These are phyloP conservation scores for Scelioninae gen. 1 DNA, from an alignment of 2,888 invertebrate genomes.

Conservation along the genomic window DNA sequence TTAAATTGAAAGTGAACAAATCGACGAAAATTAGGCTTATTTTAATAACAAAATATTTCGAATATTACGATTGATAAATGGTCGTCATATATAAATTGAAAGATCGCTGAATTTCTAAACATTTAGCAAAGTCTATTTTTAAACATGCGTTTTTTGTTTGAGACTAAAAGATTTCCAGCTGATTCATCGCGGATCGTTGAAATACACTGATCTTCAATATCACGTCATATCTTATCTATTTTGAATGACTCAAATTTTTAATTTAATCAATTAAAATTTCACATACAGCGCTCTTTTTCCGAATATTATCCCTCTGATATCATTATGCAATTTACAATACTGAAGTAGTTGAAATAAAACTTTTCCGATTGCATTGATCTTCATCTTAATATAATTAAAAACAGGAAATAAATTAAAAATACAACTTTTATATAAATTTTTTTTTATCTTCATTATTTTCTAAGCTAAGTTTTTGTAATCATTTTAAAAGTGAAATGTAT, in stretches of 20 bases:
- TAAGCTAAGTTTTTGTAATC: no score
- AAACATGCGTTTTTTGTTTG: not conserved
- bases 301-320: not conserved
- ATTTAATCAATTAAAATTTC: not conserved
- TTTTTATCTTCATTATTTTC: no score
- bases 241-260: not conserved
- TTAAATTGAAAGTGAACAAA: not conserved
- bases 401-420: no score
- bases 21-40: not conserved
- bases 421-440: no score
- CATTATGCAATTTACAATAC: not conserved
- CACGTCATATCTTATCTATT: not conserved
- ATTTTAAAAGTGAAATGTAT: no score
- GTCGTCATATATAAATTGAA: not conserved
- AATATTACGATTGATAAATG: no score
- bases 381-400: not conserved
- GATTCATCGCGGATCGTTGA: not conserved
- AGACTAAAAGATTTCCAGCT: not conserved
- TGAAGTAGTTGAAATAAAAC: not conserved
- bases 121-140: not conserved
- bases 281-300: not conserved
- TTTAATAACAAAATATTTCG: no score
- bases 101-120: not conserved
- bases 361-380: not conserved
- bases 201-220: not conserved